Conservation (phyloP, 2,113 vertebrate genomes). For the Suricata suricatta region DNA sequence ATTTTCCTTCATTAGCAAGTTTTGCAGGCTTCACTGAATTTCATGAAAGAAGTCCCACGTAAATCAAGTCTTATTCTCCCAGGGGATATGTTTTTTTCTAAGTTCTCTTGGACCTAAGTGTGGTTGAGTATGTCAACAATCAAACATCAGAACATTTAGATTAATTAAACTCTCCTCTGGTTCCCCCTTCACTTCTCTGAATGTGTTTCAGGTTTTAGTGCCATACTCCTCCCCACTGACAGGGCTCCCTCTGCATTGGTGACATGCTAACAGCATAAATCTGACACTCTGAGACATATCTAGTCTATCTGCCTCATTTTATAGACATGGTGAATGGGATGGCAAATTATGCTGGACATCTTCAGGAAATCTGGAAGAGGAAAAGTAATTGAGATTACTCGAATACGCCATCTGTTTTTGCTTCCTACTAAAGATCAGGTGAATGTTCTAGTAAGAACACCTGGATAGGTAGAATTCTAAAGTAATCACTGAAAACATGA, state of each 20-base stretch:
- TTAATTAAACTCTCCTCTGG: constrained; percentile 70
- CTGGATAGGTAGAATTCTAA: not conserved
- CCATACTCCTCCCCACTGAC: not conserved
- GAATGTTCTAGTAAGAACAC: not conserved
- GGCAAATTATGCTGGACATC: not conserved
- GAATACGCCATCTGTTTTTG: not conserved
- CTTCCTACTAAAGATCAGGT: not conserved
- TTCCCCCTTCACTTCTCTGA: constrained; percentile 14
- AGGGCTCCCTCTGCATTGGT: not conserved
- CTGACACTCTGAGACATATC: not conserved
- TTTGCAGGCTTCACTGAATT: constrained; percentile 69
- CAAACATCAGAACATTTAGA: constrained; percentile 64
- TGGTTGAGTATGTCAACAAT: constrained; percentile 62
- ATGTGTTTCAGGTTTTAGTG: constrained; percentile 17
- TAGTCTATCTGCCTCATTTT: constrained; percentile 35
- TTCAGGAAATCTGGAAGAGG: constrained; percentile 1
- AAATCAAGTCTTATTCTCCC: constrained; percentile 71
- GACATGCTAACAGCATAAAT: not conserved
- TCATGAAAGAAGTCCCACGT: constrained; percentile 72
- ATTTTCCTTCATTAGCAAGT: constrained; percentile 78
- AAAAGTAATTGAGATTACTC: not conserved
- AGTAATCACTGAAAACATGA: not conserved
- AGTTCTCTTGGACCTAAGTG: constrained; percentile 62
- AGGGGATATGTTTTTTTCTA: constrained; percentile 19
- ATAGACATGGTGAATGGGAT: not conserved